Evolutionary conservation across 2,113 vertebrate species (phyloP).

Genomic region (Corythornis vintsioides): DNA sequence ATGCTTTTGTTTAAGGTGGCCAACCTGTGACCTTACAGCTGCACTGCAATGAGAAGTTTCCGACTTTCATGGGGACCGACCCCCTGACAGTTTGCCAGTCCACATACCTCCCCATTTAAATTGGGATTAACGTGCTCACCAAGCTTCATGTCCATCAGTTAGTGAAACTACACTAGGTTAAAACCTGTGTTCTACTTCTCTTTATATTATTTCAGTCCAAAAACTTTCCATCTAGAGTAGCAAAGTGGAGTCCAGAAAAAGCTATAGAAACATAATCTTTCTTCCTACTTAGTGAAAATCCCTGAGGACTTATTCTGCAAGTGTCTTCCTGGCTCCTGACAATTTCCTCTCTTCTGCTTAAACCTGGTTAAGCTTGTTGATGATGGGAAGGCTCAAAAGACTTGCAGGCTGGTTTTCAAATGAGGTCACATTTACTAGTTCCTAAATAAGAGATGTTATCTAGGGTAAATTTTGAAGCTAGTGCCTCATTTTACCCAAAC

Average conservation of each 20-base stretch:
- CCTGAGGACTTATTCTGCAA: neutral
- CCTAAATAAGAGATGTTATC: neutral
- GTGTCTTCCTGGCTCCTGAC: neutral
- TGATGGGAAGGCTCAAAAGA: neutral
- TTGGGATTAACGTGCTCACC: fast-evolving
- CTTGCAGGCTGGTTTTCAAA: neutral
- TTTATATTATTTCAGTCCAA: neutral
- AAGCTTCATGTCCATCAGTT: neutral
- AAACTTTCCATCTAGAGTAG: neutral
- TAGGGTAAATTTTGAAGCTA: neutral
- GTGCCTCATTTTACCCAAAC: neutral
- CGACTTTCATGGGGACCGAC: neutral
- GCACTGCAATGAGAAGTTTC: neutral
- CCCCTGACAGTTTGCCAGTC: neutral
- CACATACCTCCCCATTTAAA: neutral
- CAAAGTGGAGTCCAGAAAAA: neutral
- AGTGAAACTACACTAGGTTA: neutral
- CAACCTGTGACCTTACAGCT: neutral
- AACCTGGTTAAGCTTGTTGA: neutral
- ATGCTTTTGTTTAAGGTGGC: neutral
- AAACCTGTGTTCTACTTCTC: neutral
- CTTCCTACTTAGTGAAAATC: neutral
- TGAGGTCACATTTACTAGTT: neutral
- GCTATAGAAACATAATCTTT: neutral
- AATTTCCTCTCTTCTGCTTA: neutral